Base-by-base conservation (phyloP, 35 echinoderm and acorn worm species). In the Apostichopus japonicus region DNA sequence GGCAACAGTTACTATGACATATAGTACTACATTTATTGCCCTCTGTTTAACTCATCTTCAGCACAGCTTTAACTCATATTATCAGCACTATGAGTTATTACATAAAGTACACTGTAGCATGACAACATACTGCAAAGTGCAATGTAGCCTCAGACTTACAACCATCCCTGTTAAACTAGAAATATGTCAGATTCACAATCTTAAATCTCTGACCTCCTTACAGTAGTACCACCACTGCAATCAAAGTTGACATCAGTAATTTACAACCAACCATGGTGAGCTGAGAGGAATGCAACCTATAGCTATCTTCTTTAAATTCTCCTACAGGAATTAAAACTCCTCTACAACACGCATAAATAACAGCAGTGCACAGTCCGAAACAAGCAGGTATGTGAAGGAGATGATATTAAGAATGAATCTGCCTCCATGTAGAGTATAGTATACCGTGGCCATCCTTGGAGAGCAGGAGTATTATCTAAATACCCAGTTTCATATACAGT, bases 301-400 rank as follows among this genome's bases (percentile, higher is more conserved):
- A 17, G 79, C 24, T 56, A 54, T 52, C 79, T 83, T 83, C 79
- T 83, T 83, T 83, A 83, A 83, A 83, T 83, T 83, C 79, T 83
- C 51, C 51, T 53, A 83, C 24, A 83, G 79, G 51, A 83, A 52
- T 54, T 83, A 83, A 83, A 67, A 67, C 33, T 44, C 33, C 33
- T 44, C 33, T 44, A 44, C 25, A 25, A 25, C 33, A 44, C 33
- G 33, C 33, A 44, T 44, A 44, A 44, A 44, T 44, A 44, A 44
- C 33, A 44, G 33, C n/a, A n/a, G n/a, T n/a, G n/a, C 33, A 44
- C 33, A 44, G 33, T 44, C 33, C 3, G 33, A 44, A 44, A 3
- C 33, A 44, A 44, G 33, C 33, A 44, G 33, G 33, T 44, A 44
- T 44, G 33, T 44, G 4, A 44, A 44, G 33, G 33, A 44, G 33